A percentile compares a stretch with the other conserved stretches of the same genome.
These are phyloP conservation scores for Choloepus hoffmanni DNA, from an alignment of 2,113 vertebrate species.

Conservation along the genomic window DNA sequence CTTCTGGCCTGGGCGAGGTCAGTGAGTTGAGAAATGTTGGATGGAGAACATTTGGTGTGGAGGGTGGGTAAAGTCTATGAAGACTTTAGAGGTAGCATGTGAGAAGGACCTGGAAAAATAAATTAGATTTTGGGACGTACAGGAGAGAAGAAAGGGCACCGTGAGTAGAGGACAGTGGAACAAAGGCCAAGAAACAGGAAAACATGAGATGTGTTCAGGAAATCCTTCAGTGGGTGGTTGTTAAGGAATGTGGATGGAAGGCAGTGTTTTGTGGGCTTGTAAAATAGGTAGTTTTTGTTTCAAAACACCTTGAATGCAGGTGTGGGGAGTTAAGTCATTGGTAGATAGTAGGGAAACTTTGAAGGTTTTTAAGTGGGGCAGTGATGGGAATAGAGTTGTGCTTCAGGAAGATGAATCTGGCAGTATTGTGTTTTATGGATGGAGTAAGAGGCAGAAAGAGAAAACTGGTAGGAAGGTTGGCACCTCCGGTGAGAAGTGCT, in stretches of 20 bases:
- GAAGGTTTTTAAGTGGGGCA: background rate
- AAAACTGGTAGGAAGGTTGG: background rate
- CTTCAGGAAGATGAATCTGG: background rate
- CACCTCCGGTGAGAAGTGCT: background rate
- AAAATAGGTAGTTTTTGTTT: conserved; percentile 50
- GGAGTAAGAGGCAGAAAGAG: background rate
- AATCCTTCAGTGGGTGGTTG: background rate
- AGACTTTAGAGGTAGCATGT: background rate
- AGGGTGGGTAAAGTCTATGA: background rate
- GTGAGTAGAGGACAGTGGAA: background rate
- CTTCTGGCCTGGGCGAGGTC: background rate
- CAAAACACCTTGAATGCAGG: background rate
- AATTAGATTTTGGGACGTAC: conserved; percentile 11
- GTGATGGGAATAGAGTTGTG: background rate
- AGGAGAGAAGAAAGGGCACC: background rate
- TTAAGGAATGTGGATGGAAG: conserved; percentile 41
- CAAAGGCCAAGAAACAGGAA: background rate
- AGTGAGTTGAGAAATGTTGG: background rate
- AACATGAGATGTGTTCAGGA: background rate
- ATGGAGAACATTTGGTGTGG: conserved; percentile 9
- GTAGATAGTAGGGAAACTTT: background rate
- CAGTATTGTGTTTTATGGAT: background rate
- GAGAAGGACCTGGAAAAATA: background rate
- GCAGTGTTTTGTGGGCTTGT: conserved; percentile 44
- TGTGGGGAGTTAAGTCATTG: background rate